Conservation (phyloP, 64 coral and sea anemone species). For the Stichodactyla mertensii region DNA sequence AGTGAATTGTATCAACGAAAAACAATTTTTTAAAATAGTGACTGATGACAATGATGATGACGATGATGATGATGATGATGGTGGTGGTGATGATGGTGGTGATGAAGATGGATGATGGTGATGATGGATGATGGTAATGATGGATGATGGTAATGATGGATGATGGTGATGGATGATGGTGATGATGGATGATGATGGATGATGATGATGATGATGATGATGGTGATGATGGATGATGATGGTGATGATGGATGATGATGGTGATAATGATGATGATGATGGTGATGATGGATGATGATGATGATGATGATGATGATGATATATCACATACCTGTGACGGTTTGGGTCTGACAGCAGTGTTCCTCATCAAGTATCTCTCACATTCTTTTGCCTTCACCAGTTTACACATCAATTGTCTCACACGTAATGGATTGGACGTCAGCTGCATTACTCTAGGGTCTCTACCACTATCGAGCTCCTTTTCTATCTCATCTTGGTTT, state of each 20-base stretch:
- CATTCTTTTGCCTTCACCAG: conserved; percentile 32
- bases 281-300: neutral
- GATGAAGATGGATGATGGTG: neutral
- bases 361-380: conserved; percentile 21
- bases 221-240: too few relatives aligned
- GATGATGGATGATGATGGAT: too few relatives aligned
- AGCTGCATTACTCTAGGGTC: conserved; percentile 24
- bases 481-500: conserved; percentile 21
- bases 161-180: neutral
- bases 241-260: too few relatives aligned
- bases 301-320: neutral
- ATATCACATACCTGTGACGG: conserved; percentile 75
- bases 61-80: neutral
- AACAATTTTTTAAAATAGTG: neutral
- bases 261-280: neutral
- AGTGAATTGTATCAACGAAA: neutral
- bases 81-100: neutral
- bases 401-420: conserved; percentile 31
- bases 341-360: conserved; percentile 63
- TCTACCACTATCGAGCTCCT: conserved; percentile 13
- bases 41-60: neutral
- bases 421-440: conserved; percentile 65
- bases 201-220: too few relatives aligned
- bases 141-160: neutral
- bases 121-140: neutral